Evolutionary conservation across 2,797 vertebrate species (phyloP).

Genomic region (Onychomys leucogaster): DNA sequence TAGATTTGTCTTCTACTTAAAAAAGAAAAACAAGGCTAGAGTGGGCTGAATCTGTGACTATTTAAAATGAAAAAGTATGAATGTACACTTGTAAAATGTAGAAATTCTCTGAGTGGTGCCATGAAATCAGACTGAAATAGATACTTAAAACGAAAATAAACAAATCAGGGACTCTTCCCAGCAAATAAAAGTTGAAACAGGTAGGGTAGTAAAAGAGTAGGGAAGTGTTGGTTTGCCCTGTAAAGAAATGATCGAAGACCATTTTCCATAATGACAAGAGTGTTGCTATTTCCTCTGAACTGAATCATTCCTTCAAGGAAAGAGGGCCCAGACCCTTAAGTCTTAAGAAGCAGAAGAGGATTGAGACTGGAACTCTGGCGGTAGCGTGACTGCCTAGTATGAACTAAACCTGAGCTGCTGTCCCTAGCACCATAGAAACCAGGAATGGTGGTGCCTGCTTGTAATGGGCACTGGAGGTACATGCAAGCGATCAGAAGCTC

Average conservation of each 20-base stretch:
- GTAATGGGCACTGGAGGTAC: background rate
- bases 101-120: background rate
- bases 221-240: background rate
- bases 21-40: background rate
- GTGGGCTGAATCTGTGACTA: background rate
- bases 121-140: background rate
- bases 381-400: too few species aligned
- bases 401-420: background rate
- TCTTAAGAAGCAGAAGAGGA: background rate
- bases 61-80: background rate
- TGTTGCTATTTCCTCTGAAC: background rate
- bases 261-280: background rate
- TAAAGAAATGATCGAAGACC: background rate
- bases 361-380: background rate
- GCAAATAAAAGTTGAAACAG: background rate
- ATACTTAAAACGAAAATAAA: background rate
- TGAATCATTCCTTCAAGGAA: background rate
- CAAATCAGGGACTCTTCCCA: background rate
- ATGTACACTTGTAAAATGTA: background rate
- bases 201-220: background rate
- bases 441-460: background rate
- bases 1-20: background rate
- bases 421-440: background rate
- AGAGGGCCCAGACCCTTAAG: background rate
- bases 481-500: background rate